phyloP scores from a whole-genome alignment of 2,113 vertebrate species.

The Rhipidura dahli region DNA sequence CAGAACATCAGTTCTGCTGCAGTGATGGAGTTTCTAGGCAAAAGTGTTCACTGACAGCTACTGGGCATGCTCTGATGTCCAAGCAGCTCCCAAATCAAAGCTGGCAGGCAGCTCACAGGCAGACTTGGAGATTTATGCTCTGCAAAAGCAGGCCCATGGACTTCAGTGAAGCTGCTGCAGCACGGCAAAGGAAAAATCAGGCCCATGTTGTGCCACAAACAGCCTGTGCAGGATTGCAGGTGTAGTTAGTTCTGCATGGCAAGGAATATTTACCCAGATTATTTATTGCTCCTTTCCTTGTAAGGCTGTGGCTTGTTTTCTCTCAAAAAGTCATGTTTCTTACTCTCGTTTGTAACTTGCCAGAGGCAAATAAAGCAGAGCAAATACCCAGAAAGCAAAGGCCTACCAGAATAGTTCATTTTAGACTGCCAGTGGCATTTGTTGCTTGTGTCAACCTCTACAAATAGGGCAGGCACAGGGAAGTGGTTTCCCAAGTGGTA shows the following conservation, averaged over 20 bases:
- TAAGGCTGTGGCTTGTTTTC: neutral
- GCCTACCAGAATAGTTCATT: neutral
- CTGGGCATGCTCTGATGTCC: neutral
- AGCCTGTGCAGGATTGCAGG: neutral
- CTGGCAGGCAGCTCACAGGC: neutral
- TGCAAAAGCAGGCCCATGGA: neutral
- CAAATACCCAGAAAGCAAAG: neutral
- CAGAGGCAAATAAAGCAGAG: constrained; percentile 7
- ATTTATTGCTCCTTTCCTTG: constrained; percentile 6
- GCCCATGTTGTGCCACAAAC: neutral
- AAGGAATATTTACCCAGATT: neutral
- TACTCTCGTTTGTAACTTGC: constrained; percentile 4
- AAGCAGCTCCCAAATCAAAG: neutral
- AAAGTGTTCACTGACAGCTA: neutral
- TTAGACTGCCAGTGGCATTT: neutral
- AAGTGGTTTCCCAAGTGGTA: neutral
- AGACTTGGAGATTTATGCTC: neutral
- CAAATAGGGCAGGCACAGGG: neutral
- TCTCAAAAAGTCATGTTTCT: neutral
- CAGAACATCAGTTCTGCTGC: neutral
- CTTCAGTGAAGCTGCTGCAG: neutral
- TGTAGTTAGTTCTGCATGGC: neutral
- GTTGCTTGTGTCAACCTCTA: neutral
- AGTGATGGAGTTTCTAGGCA: neutral
- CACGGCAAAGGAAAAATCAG: neutral